Conservation (phyloP, 2,113 vertebrate species). For the Strigops habroptila region DNA sequence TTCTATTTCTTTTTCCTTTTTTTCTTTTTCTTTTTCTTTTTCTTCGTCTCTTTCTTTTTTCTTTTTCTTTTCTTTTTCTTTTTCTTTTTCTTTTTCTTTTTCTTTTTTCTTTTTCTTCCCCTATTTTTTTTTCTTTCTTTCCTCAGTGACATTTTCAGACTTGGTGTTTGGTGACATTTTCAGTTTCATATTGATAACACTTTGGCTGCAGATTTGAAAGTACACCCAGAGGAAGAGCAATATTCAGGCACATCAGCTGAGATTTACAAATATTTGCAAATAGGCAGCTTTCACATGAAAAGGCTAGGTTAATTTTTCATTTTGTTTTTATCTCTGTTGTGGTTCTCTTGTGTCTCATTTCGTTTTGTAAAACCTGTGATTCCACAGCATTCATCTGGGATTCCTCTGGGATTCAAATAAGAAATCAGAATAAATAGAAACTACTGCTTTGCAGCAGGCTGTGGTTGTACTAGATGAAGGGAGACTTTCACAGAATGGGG, state of each 20-base stretch:
- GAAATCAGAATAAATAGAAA: neutral
- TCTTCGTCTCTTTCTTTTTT: accelerated
- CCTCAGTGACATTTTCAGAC: conserved; percentile 77
- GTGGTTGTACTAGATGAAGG: neutral
- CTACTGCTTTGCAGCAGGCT: neutral
- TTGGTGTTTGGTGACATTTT: conserved; percentile 92
- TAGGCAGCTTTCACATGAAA: conserved; percentile 12
- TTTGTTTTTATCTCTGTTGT: neutral
- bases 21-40: neutral
- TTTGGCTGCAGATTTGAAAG: conserved; percentile 82
- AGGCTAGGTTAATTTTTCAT: neutral
- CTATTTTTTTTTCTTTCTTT: neutral
- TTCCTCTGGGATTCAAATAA: neutral
- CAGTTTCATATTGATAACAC: conserved; percentile 85
- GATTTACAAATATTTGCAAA: conserved; percentile 52
- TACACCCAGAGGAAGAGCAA: conserved; percentile 73
- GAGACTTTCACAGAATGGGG: accelerated
- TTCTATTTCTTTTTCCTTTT: neutral
- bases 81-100: neutral
- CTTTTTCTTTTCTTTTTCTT: neutral
- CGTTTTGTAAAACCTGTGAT: neutral
- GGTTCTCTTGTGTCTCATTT: neutral
- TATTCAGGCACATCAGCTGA: conserved; percentile 66
- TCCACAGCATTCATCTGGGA: neutral
- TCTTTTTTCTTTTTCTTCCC: neutral